These are phyloP conservation scores for Cancer borealis DNA, from an alignment of 2,888 invertebrate species.

Conservation along the genomic window DNA sequence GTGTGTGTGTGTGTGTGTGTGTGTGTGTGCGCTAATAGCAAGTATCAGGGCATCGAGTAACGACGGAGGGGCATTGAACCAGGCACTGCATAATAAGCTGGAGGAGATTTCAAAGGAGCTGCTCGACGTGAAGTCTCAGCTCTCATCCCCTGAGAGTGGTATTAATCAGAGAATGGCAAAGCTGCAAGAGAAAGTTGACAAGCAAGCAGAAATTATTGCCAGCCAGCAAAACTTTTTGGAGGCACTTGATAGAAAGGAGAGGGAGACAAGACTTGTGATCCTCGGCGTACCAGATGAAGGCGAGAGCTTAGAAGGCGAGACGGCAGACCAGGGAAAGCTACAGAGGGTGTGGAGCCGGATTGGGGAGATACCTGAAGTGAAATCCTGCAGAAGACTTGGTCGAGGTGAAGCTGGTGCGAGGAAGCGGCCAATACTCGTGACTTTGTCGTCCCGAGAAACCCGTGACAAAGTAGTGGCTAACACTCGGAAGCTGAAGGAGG, in stretches of 20 bases:
- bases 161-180: background rate
- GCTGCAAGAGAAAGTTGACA: background rate
- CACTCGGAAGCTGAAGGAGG: background rate
- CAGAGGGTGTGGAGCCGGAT: background rate
- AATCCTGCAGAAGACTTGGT: slow-evolving; percentile 25
- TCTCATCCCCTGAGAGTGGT: background rate
- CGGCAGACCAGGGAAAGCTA: background rate
- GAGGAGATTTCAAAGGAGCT: background rate
- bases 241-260: background rate
- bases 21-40: background rate
- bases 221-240: background rate
- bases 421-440: background rate
- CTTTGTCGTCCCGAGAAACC: background rate
- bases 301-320: background rate
- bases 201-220: slow-evolving; percentile 11
- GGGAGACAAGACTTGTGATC: background rate
- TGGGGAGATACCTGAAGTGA: background rate
- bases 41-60: background rate
- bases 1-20: too few species aligned
- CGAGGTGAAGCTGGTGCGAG: background rate
- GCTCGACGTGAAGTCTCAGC: background rate
- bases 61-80: background rate
- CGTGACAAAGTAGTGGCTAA: background rate
- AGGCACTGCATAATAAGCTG: background rate
- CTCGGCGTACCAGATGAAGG: background rate